These are phyloP conservation scores for Phacellophora camtschatica DNA, from an alignment of 30 jellyfish, hydroid and myxozoan species.

Conservation along the genomic window DNA sequence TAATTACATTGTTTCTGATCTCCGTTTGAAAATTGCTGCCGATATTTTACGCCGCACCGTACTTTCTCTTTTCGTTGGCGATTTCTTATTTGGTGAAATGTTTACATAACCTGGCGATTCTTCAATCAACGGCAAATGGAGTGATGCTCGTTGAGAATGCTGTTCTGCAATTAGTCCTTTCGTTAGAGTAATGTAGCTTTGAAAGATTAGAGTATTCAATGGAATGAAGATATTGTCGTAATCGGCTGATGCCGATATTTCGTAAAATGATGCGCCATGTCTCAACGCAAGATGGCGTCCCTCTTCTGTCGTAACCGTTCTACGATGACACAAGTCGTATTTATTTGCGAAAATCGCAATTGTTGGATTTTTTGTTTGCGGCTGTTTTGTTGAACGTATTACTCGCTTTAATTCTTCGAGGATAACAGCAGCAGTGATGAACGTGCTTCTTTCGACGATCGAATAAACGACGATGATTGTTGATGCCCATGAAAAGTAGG, in stretches of 20 bases:
- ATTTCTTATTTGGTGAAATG: conserved; percentile 10
- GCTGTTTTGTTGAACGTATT: neutral
- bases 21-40: conserved; percentile 65
- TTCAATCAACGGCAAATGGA: conserved; percentile 38
- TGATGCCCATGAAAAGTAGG: conserved; percentile 75
- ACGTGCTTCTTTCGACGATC: conserved; percentile 71
- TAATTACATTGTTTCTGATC: conserved; percentile 61
- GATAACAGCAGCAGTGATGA: conserved; percentile 66
- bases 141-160: neutral
- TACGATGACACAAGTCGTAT: conserved; percentile 77
- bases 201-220: conserved; percentile 61
- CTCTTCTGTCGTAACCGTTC: conserved; percentile 79
- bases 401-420: conserved; percentile 64
- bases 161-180: conserved; percentile 30
- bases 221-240: conserved; percentile 68
- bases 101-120: conserved; percentile 27
- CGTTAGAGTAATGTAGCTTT: conserved; percentile 33
- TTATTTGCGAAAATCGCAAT: conserved; percentile 75
- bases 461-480: conserved; percentile 85
- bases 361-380: conserved; percentile 20
- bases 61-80: conserved; percentile 72
- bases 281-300: conserved; percentile 78
- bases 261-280: conserved; percentile 81
- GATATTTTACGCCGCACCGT: conserved; percentile 89
- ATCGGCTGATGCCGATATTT: conserved; percentile 89